Base-by-base conservation (phyloP, 2,888 invertebrate genomes). In the Noctua fimbriata region DNA sequence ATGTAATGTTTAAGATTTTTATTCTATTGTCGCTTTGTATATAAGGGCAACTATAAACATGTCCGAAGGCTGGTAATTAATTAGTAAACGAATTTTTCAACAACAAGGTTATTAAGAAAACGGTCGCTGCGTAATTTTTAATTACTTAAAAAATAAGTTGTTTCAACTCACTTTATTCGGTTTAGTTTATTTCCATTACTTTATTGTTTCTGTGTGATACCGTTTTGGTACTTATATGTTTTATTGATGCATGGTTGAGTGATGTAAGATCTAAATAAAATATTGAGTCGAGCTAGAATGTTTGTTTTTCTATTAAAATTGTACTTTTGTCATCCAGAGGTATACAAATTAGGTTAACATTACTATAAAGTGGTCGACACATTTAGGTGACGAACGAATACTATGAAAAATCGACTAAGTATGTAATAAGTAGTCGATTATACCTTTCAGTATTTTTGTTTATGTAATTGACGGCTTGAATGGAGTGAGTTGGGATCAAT, bases 401-500 rank as follows among this genome's bases (percentile, higher is more conserved):
- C 24, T 60, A 63, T 60, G 52, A 71, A 60, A 73, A 85, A 74
- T 69, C 60, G 65, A 72, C 79, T 71, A 67, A 73, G 36, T 76
- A 78, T 71, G 3, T 60, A 36, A 72, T 72, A 36, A 74, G 9
- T 60, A 74, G 65, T 74, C 58, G 67, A 75, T 70, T 66, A n/a
- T 85, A 83, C 87, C 89, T 82, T 78, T 86, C 89, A 89, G 89
- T 89, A 89, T 88, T 89, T 87, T 87, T 83, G 63, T 82, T 78
- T 83, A 72, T 87, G 60, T 83, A 75, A 78, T 76, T 80, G 65
- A 76, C 71, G 36, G 55, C 74, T 76, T 66, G 82, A 83, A 87
- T 88, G 88, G 83, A 91, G 88, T 91, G 90, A 91, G 87, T 82
- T 86, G 83, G 69, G 82, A 86, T 78, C 67, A 76, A 87, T 85